These are phyloP conservation scores for Chionoecetes opilio DNA, from an alignment of 1,140 invertebrate genomes.

Conservation along the genomic window DNA sequence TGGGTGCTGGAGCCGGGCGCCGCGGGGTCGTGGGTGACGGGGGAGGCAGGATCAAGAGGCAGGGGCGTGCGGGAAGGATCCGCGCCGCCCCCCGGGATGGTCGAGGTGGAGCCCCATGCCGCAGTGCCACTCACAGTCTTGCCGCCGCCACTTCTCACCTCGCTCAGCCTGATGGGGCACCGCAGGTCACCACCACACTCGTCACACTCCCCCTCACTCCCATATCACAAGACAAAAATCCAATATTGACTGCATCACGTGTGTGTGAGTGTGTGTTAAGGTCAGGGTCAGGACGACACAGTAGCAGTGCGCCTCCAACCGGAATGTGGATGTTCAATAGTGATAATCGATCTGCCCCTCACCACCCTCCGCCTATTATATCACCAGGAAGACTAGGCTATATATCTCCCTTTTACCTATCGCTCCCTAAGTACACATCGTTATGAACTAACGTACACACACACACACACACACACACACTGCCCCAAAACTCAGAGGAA, in stretches of 20 bases:
- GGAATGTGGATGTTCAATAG: background rate
- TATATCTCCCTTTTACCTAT: background rate
- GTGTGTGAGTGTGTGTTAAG: background rate
- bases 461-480: constrained; percentile 38
- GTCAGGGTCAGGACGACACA: background rate
- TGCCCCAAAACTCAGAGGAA: background rate
- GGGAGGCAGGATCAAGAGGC: constrained; percentile 64
- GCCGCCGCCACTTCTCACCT: constrained; percentile 35
- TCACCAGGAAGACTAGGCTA: background rate
- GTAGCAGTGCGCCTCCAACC: background rate
- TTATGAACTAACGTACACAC: background rate
- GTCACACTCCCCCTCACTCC: background rate
- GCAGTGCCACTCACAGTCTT: background rate
- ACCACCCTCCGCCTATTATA: background rate
- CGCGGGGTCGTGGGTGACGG: constrained; percentile 67
- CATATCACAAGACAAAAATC: background rate
- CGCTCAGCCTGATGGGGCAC: constrained; percentile 37
- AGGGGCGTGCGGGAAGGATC: background rate
- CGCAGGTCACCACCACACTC: constrained; percentile 36
- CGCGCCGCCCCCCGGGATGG: constrained; percentile 61
- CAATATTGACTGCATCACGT: background rate
- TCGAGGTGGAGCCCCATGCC: constrained; percentile 45
- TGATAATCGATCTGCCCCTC: background rate
- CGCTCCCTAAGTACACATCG: background rate
- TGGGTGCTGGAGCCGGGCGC: constrained; percentile 21